A percentile compares a stretch with the other conserved stretches of the same genome.
Evolutionary conservation across 1,140 invertebrate genomes (phyloP).

Genomic region (Solenopsis invicta): DNA sequence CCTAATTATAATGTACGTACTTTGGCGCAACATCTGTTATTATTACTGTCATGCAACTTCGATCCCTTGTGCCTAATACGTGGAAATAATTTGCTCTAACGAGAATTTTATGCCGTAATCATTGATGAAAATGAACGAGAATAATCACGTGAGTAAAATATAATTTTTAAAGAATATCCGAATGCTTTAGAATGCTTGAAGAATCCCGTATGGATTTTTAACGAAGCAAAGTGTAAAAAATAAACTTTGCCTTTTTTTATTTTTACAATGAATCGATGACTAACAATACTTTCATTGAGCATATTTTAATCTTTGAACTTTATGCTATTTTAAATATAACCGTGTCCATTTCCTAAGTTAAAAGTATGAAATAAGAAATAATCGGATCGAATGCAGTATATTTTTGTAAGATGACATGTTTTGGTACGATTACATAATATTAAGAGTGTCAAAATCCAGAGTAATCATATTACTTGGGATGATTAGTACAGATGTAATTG

Average conservation of each 20-base stretch:
- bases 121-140: not conserved
- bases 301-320: not conserved
- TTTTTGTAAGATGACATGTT: not conserved
- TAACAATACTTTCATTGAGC: not conserved
- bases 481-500: not conserved
- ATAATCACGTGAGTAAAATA: not conserved
- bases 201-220: not conserved
- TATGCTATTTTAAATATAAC: not conserved
- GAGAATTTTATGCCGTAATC: not conserved
- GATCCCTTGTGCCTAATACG: slow-evolving; percentile 44
- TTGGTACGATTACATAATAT: not conserved
- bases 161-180: not conserved
- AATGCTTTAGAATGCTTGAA: not conserved
- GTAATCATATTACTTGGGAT: not conserved
- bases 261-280: not conserved
- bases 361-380: not conserved
- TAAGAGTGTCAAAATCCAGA: not conserved
- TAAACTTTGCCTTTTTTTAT: not conserved
- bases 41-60: slow-evolving; percentile 62
- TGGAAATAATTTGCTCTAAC: slow-evolving; percentile 19
- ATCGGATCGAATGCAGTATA: not conserved
- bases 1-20: slow-evolving; percentile 60
- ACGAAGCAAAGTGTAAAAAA: not conserved
- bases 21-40: slow-evolving; percentile 59
- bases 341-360: not conserved